Conservation (phyloP, 2,888 invertebrate species). For the Meteorus colon region DNA sequence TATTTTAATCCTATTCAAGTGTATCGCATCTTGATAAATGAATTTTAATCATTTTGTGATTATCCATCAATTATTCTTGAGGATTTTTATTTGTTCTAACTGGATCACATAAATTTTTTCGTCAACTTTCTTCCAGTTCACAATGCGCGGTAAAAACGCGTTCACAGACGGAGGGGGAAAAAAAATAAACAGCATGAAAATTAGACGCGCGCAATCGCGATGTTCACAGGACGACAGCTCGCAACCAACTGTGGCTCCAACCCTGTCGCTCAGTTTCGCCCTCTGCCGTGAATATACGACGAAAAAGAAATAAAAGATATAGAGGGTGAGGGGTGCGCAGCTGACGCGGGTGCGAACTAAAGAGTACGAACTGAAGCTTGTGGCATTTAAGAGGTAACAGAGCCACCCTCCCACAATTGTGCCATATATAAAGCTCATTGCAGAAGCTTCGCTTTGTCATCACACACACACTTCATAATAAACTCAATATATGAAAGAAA, state of each 20-base stretch:
- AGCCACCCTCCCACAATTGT: too few species aligned
- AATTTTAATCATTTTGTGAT: too few species aligned
- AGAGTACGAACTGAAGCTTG: slow-evolving; percentile 3
- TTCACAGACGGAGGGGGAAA: background rate
- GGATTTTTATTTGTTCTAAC: too few species aligned
- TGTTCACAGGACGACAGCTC: slow-evolving; percentile 65
- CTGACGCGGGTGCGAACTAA: background rate
- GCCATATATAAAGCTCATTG: background rate
- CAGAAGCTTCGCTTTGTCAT: too few species aligned
- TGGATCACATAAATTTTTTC: background rate
- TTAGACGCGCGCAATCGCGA: slow-evolving; percentile 41
- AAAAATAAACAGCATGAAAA: slow-evolving; percentile 8
- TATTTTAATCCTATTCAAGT: too few species aligned
- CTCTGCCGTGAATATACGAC: slow-evolving; percentile 45
- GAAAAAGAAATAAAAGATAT: background rate
- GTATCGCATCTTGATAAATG: too few species aligned
- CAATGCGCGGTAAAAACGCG: background rate
- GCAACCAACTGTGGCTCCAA: slow-evolving; percentile 70
- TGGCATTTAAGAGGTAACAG: slow-evolving; percentile 4
- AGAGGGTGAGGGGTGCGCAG: background rate
- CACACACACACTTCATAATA: too few species aligned
- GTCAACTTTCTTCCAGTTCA: too few species aligned
- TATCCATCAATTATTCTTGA: too few species aligned
- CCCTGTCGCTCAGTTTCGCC: slow-evolving; percentile 56
- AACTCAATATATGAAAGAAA: too few species aligned